Conservation (phyloP, 2,797 vertebrate genomes). For the Sorex maritimensis region DNA sequence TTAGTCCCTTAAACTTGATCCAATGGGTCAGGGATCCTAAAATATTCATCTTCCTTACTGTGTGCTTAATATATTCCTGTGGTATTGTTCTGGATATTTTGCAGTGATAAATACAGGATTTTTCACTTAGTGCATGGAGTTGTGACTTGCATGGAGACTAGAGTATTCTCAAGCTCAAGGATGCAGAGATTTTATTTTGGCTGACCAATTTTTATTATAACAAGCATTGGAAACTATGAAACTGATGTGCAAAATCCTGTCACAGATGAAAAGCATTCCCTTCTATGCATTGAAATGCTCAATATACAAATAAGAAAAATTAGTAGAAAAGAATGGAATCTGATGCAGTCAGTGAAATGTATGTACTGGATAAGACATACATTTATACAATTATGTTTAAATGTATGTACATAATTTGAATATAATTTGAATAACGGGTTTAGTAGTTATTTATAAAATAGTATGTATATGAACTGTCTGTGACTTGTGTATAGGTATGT, state of each 20-base stretch:
- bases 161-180: neutral
- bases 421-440: neutral
- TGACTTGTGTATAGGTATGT: neutral
- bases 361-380: neutral
- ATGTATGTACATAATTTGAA: neutral
- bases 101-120: neutral
- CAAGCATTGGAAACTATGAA: slow-evolving; percentile 23
- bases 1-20: slow-evolving; percentile 16
- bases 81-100: neutral
- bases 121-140: neutral
- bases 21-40: neutral
- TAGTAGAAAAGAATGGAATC: neutral
- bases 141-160: neutral
- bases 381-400: no score
- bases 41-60: neutral
- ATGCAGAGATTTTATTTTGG: neutral
- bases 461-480: neutral
- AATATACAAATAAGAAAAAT: neutral
- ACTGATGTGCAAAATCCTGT: neutral
- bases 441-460: neutral
- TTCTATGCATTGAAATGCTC: neutral
- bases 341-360: neutral
- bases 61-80: rapidly evolving
- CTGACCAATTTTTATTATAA: neutral
- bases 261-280: neutral